Conservation (phyloP, 2,888 invertebrate genomes). For the Rotaria socialis region DNA sequence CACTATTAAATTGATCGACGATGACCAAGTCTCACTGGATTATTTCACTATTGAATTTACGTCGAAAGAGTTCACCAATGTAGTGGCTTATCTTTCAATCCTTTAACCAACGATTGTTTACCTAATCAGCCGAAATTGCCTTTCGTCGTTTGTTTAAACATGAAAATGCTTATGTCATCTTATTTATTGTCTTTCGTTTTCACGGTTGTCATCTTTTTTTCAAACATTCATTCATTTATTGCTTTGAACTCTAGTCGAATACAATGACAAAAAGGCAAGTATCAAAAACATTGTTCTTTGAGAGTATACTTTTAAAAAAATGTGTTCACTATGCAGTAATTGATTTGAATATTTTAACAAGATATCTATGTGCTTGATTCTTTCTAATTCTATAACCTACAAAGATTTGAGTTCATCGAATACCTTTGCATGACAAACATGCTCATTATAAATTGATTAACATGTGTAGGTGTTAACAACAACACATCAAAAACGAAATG, state of each 20-base stretch:
- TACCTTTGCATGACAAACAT: not conserved
- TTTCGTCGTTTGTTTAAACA: slow-evolving; percentile 6
- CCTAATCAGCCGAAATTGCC: not conserved
- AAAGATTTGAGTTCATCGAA: not conserved
- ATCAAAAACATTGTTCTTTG: not conserved
- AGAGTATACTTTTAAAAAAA: not conserved
- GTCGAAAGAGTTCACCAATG: not conserved
- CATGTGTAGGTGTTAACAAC: not conserved
- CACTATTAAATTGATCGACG: too few relatives aligned
- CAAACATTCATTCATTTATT: not conserved
- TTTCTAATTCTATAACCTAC: not conserved
- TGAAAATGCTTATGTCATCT: not conserved
- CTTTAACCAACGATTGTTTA: not conserved
- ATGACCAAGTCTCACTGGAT: not conserved
- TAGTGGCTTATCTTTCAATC: not conserved
- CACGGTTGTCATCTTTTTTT: not conserved
- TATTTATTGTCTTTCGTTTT: not conserved
- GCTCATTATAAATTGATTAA: not conserved
- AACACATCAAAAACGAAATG: not conserved
- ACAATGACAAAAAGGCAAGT: not conserved
- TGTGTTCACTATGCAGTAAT: not conserved
- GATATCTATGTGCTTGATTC: not conserved
- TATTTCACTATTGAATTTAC: not conserved
- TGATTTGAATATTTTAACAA: not conserved
- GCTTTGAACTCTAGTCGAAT: not conserved